A percentile compares a stretch with the other conserved stretches of the same genome.
Conservation (phyloP, 2,888 invertebrate species). For the Lasioglossum zephyrum region DNA sequence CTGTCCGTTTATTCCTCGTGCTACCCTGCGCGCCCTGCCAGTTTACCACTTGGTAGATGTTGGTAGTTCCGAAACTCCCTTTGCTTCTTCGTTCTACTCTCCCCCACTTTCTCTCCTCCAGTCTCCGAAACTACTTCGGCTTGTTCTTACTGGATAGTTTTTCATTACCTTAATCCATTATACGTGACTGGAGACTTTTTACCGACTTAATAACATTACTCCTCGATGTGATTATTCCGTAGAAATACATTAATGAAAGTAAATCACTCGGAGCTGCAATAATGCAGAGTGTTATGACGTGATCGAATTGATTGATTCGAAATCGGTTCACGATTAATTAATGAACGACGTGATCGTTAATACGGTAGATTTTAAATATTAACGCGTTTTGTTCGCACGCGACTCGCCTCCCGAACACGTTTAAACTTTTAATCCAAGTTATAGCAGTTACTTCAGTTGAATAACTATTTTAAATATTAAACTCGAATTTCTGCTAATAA, state of each 20-base stretch:
- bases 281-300: neutral
- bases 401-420: neutral
- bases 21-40: conserved; percentile 46
- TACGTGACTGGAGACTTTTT: neutral
- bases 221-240: neutral
- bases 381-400: neutral
- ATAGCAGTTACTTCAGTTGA: neutral
- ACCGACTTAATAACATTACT: neutral
- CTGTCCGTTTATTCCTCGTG: conserved; percentile 52
- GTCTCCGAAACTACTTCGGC: neutral
- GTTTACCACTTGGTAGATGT: conserved; percentile 73
- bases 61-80: conserved; percentile 69
- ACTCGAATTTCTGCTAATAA: no score
- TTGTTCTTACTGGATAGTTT: conserved; percentile 4
- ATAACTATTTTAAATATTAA: neutral
- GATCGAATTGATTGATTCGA: neutral
- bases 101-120: neutral
- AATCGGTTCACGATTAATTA: neutral
- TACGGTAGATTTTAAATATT: neutral
- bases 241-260: neutral
- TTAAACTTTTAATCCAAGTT: neutral
- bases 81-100: neutral
- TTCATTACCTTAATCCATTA: neutral
- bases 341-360: neutral
- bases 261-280: neutral